Evolutionary conservation across 2,797 vertebrate genomes (phyloP).

Genomic region (Platalea minor): DNA sequence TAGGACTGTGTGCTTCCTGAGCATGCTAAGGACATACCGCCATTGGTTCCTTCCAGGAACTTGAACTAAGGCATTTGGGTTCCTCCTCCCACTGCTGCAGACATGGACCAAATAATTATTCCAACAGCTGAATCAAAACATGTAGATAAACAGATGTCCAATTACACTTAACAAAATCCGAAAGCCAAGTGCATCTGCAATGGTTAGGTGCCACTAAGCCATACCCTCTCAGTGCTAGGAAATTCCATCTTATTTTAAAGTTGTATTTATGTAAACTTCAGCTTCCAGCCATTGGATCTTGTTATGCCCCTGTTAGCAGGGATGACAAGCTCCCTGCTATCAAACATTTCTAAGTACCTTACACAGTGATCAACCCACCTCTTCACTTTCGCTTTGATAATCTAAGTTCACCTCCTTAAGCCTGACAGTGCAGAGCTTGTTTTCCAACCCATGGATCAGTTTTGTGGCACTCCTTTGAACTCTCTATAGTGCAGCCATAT

Average conservation of each 20-base stretch:
- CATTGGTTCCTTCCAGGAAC: background rate
- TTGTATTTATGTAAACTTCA: background rate
- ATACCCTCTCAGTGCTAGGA: background rate
- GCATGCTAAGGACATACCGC: background rate
- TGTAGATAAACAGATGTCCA: background rate
- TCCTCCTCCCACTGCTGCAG: background rate
- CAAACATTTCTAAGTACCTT: slow-evolving; percentile 6
- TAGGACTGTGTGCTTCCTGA: background rate
- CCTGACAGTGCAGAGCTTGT: background rate
- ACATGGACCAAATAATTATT: background rate
- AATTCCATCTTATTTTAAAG: background rate
- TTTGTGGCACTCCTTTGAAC: background rate
- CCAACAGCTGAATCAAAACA: background rate
- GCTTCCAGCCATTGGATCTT: background rate
- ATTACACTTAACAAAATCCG: background rate
- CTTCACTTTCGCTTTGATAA: slow-evolving; percentile 15
- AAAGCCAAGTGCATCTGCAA: background rate
- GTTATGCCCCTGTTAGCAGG: background rate
- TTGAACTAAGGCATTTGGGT: background rate
- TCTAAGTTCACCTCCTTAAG: slow-evolving; percentile 15
- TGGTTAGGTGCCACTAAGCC: background rate
- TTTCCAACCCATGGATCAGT: background rate
- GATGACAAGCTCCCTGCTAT: background rate
- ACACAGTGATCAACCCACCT: background rate
- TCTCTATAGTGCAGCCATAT: background rate